phyloP scores from a whole-genome alignment of 2,113 vertebrate species.

The Xerus inauris region DNA sequence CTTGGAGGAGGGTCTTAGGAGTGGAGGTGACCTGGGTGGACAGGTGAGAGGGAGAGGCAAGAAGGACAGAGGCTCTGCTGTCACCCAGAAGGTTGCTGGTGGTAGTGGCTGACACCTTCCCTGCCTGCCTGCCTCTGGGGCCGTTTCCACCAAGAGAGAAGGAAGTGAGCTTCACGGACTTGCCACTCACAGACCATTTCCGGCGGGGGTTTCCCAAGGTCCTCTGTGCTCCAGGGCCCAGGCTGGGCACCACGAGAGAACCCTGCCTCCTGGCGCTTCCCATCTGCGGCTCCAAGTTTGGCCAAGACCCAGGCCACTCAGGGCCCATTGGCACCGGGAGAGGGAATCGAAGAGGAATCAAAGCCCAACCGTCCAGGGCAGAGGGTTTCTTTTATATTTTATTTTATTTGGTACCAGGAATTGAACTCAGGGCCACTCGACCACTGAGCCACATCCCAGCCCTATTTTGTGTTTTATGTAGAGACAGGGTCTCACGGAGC shows the following conservation, averaged over 20 bases:
- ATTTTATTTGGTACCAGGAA: no score
- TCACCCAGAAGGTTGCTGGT: not conserved
- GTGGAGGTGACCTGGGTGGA: not conserved
- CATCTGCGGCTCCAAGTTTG: not conserved
- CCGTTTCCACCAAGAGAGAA: not conserved
- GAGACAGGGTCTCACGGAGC: no score
- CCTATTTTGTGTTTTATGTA: no score
- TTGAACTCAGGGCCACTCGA: no score
- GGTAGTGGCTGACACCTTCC: no score
- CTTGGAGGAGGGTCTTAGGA: rapidly evolving
- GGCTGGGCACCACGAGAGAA: not conserved
- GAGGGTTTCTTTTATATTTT: no score
- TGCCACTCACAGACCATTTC: not conserved
- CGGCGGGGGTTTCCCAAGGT: not conserved
- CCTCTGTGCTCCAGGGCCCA: not conserved
- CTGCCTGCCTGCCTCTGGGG: not conserved
- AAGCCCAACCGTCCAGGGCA: no score
- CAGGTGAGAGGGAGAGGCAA: not conserved
- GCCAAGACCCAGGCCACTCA: not conserved
- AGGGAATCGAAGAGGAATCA: no score
- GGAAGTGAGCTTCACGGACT: not conserved
- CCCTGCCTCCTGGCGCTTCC: not conserved
- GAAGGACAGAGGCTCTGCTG: not conserved
- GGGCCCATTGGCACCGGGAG: not conserved
- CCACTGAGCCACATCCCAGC: no score